These are phyloP conservation scores for Clytia hemisphaerica DNA, from an alignment of 30 jellyfish, hydroid and myxozoan genomes.

Conservation along the genomic window DNA sequence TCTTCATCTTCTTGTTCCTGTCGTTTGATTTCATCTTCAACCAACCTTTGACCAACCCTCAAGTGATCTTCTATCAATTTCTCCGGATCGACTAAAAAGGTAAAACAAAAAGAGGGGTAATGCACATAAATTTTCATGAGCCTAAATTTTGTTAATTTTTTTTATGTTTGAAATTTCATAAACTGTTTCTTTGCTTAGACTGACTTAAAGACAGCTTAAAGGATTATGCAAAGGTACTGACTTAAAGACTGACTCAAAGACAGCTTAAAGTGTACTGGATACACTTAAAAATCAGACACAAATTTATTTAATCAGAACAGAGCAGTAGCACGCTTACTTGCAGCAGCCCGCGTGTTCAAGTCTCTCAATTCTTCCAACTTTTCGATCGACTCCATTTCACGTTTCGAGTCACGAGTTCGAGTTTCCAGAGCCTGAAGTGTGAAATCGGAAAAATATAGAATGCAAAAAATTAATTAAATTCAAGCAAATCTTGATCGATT, in stretches of 20 bases:
- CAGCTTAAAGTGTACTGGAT: background rate
- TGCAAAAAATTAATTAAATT: background rate
- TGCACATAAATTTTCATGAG: no score
- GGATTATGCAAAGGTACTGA: no score
- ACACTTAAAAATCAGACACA: background rate
- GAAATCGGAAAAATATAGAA: background rate
- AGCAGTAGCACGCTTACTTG: slow-evolving; percentile 31
- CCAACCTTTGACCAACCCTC: slow-evolving; percentile 36
- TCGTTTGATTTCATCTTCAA: slow-evolving; percentile 24
- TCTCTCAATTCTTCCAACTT: slow-evolving; percentile 95
- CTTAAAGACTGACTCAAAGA: background rate
- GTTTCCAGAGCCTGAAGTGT: slow-evolving; percentile 94
- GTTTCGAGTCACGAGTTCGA: slow-evolving; percentile 91
- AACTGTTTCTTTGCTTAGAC: no score
- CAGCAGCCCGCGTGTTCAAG: slow-evolving; percentile 83
- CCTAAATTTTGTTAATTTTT: no score
- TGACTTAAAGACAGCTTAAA: no score
- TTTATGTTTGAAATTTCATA: no score
- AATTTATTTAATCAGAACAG: no score
- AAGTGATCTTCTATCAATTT: slow-evolving; percentile 64
- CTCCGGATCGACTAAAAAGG: slow-evolving; percentile 73
- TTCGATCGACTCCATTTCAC: slow-evolving; percentile 94
- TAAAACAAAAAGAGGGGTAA: no score
- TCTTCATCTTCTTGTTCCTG: slow-evolving; percentile 92
- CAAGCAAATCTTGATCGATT: background rate